These are phyloP conservation scores for Gobiocypris rarus DNA, from an alignment of 2,113 vertebrate genomes.

Conservation along the genomic window DNA sequence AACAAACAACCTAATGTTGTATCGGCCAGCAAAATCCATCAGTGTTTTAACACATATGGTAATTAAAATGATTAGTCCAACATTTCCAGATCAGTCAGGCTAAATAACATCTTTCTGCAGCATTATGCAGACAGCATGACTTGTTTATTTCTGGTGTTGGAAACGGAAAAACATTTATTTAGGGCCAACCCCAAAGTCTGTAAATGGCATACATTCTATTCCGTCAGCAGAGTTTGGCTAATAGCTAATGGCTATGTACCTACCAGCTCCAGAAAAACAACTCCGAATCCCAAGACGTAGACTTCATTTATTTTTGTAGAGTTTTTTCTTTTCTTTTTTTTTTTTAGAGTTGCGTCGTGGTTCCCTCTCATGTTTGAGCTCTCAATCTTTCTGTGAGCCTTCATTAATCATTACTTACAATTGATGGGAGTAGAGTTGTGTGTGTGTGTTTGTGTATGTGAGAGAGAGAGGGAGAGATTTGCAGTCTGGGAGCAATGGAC, in stretches of 20 bases:
- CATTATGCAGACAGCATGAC: slow-evolving; percentile 34
- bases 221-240: slow-evolving; percentile 31
- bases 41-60: slow-evolving; percentile 6
- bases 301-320: slow-evolving; percentile 43
- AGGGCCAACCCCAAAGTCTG: slow-evolving; percentile 45
- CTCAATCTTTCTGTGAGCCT: slow-evolving; percentile 43
- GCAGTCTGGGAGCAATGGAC: slow-evolving; percentile 70
- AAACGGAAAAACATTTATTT: slow-evolving; percentile 59
- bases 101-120: slow-evolving; percentile 46
- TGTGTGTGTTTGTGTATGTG: not conserved
- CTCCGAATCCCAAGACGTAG: slow-evolving; percentile 20
- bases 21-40: not conserved
- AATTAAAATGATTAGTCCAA: slow-evolving; percentile 44
- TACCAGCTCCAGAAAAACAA: slow-evolving; percentile 25
- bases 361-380: slow-evolving; percentile 49
- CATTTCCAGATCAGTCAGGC: slow-evolving; percentile 44
- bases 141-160: slow-evolving; percentile 58
- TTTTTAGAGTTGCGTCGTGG: slow-evolving; percentile 58
- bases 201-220: slow-evolving; percentile 48
- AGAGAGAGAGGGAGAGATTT: slow-evolving; percentile 47
- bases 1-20: slow-evolving; percentile 27
- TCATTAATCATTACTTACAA: slow-evolving; percentile 71
- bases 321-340: slow-evolving; percentile 52
- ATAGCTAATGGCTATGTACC: slow-evolving; percentile 38
- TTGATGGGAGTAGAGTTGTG: slow-evolving; percentile 36